Conservation (phyloP, 2,797 vertebrate species). For the Cyprinodon diabolis region DNA sequence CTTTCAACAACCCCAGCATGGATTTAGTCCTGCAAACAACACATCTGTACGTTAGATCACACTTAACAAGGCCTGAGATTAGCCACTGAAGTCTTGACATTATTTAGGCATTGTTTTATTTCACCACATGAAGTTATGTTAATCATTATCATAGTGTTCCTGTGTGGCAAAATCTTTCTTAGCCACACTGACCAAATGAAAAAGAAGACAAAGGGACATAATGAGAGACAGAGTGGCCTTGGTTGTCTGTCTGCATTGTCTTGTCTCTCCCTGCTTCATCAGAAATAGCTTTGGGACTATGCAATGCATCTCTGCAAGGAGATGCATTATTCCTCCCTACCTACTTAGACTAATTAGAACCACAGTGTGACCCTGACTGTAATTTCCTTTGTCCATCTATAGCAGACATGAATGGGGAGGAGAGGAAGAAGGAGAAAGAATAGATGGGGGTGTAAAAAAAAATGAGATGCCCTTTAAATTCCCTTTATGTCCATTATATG, state of each 20-base stretch:
- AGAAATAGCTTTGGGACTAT: conserved; percentile 57
- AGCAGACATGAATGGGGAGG: conserved; percentile 30
- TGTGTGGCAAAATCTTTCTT: background rate
- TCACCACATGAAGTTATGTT: background rate
- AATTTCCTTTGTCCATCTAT: conserved; percentile 73
- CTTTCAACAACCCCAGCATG: background rate
- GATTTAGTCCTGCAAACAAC: background rate
- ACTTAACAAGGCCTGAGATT: background rate
- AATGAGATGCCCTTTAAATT: conserved; percentile 58
- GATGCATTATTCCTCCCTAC: conserved; percentile 66
- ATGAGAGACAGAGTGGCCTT: conserved; percentile 30
- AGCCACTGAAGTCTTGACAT: background rate
- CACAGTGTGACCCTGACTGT: conserved; percentile 70
- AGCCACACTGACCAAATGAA: background rate
- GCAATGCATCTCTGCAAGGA: conserved; percentile 58
- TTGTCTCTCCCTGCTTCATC: conserved; percentile 52
- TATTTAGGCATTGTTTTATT: background rate
- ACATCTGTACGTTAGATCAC: background rate
- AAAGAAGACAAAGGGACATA: conserved; percentile 12
- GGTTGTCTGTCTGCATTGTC: conserved; percentile 28
- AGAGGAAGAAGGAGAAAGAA: conserved; percentile 13
- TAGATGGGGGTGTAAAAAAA: conserved; percentile 10
- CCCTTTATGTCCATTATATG: conserved; percentile 57
- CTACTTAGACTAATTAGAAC: conserved; percentile 82
- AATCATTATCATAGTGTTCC: background rate